These are phyloP conservation scores for Tribolium freemani DNA, from an alignment of 2,888 invertebrate genomes.

Conservation along the genomic window DNA sequence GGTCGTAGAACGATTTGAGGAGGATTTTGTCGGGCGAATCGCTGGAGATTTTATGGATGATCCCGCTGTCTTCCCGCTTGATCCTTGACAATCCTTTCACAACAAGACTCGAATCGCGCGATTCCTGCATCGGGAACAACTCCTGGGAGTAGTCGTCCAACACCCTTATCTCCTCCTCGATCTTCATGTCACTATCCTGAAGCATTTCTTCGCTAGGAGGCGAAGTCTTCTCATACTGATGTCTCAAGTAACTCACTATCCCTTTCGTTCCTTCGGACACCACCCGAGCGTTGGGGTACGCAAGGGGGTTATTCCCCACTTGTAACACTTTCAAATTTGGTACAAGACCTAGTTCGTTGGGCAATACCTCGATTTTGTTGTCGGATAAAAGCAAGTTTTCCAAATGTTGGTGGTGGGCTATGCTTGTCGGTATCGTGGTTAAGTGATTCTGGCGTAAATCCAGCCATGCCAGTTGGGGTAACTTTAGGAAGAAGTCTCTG, in stretches of 20 bases:
- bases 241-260: slow-evolving; percentile 59
- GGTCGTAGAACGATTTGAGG: slow-evolving; percentile 67
- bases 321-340: slow-evolving; percentile 74
- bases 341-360: slow-evolving; percentile 74
- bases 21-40: slow-evolving; percentile 63
- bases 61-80: slow-evolving; percentile 50
- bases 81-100: slow-evolving; percentile 21
- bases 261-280: slow-evolving; percentile 69
- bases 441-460: slow-evolving; percentile 77
- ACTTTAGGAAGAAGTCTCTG: slow-evolving; percentile 72
- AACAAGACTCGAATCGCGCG: background rate
- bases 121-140: background rate
- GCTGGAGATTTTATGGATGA: slow-evolving; percentile 59
- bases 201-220: background rate
- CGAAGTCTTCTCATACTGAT: slow-evolving; percentile 54
- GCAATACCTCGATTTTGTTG: slow-evolving; percentile 73
- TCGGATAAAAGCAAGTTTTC: slow-evolving; percentile 77
- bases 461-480: slow-evolving; percentile 74
- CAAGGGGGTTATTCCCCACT: slow-evolving; percentile 74
- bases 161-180: slow-evolving; percentile 2
- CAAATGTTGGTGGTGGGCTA: slow-evolving; percentile 72
- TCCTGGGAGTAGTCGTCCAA: background rate
- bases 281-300: slow-evolving; percentile 72
- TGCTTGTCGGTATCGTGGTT: slow-evolving; percentile 70
- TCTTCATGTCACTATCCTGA: background rate